Conservation (phyloP, 2,113 vertebrate species). For the Eudyptes chrysolophus region DNA sequence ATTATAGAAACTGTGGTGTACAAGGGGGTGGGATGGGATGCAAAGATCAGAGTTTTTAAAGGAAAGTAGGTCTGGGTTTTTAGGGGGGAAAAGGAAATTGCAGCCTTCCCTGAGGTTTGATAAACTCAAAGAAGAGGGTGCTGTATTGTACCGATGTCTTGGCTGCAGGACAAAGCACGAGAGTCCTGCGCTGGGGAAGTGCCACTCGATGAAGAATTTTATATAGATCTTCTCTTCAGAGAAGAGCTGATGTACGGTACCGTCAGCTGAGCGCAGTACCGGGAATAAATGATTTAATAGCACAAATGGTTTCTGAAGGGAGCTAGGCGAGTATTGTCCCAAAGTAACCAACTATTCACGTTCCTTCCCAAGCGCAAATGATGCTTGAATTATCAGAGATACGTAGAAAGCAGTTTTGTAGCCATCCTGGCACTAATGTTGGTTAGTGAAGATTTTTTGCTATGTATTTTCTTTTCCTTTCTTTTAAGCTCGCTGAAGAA, state of each 20-base stretch:
- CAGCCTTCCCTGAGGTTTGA: neutral
- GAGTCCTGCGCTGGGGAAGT: neutral
- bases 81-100: constrained; percentile 47
- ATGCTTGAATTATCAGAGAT: neutral
- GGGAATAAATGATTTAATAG: neutral
- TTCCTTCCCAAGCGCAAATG: neutral
- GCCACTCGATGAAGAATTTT: neutral
- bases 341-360: neutral
- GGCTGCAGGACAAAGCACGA: accelerated
- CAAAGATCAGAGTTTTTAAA: constrained; percentile 57
- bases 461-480: neutral
- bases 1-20: constrained; percentile 53
- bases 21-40: constrained; percentile 4
- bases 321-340: neutral
- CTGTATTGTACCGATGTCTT: neutral
- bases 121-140: neutral
- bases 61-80: constrained; percentile 64
- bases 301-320: neutral
- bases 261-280: neutral
- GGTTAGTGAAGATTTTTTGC: neutral
- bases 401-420: neutral
- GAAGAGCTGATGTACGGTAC: neutral
- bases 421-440: neutral
- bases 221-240: neutral
- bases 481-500: neutral